These are phyloP conservation scores for Coecobrya sp. DNA, from an alignment of 2,888 invertebrate genomes.

Conservation along the genomic window DNA sequence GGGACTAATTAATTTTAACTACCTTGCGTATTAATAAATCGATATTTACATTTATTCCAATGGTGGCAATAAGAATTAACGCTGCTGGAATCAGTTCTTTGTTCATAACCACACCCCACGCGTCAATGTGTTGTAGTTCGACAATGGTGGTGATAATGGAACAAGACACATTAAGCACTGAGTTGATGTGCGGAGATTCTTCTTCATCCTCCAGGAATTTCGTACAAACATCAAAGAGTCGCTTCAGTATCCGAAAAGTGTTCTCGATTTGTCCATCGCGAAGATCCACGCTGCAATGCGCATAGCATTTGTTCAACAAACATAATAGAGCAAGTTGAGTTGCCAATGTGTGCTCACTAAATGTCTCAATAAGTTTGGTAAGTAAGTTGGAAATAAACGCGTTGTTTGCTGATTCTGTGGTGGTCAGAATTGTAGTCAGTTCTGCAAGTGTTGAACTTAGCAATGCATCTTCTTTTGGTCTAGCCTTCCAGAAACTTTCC, in stretches of 20 bases:
- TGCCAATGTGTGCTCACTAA: conserved; percentile 71
- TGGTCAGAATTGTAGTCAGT: conserved; percentile 62
- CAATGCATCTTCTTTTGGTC: conserved; percentile 23
- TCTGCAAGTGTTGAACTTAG: conserved; percentile 58
- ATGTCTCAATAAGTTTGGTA: conserved; percentile 53
- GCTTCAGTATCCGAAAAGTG: conserved; percentile 80
- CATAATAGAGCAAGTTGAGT: conserved; percentile 80
- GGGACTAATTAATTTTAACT: neutral
- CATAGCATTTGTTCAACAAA: conserved; percentile 81
- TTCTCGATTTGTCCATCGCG: conserved; percentile 77
- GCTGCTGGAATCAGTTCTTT: conserved; percentile 74
- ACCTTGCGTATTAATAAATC: too few relatives aligned
- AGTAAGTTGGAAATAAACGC: conserved; percentile 72
- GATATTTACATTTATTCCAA: conserved; percentile 81
- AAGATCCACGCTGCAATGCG: conserved; percentile 65
- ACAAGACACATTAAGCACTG: conserved; percentile 78
- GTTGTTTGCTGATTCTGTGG: conserved; percentile 31
- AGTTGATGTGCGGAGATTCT: conserved; percentile 60
- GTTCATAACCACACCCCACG: conserved; percentile 77
- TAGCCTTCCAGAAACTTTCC: conserved; percentile 71
- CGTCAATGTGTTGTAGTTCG: conserved; percentile 74
- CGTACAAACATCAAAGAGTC: conserved; percentile 78
- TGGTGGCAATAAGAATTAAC: conserved; percentile 78
- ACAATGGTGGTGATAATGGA: conserved; percentile 79
- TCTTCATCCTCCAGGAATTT: conserved; percentile 75